Evolutionary conservation across 2,797 vertebrate genomes (phyloP), one percentile per base, ranked within the genome.

Genomic region (Pempheris klunzingeri): DNA sequence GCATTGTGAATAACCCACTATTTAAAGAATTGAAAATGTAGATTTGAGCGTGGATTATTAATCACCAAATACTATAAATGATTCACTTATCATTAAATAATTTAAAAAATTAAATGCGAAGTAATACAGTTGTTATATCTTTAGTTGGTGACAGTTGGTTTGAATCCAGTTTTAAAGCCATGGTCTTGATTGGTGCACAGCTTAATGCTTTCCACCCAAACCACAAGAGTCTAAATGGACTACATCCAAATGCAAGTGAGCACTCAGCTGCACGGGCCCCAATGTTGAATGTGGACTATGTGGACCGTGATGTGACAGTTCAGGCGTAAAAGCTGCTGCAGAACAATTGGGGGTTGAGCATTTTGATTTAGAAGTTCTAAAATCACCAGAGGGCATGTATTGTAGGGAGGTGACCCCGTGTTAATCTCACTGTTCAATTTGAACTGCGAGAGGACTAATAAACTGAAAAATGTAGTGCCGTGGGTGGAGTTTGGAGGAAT

Each of bases 231-330:
- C n/a, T 24, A 75, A 52, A 36, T 39, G 28, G 9, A 64, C 20
- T 15, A 14, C 38, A 60, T 81, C 61, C 57, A 61, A 60, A 70
- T 69, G 30, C 58, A 57, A 57, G 52, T n/a, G 57, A 77, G 47
- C 66, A n/a, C 57, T 82, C n/a, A 5, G 68, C 73, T 67, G 39
- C 65, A 12, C 22, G 2, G 5, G 4, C 34, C 73, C 22, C 30
- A 17, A 4, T 82, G n/a, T 43, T 77, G 44, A 83, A 71, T 46
- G 44, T 38, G 3, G 28, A 38, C 32, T 66, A 44, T 43, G 58
- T 38, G 38, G 30, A 9, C 28, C 15, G 3, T 22, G 50, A 71
- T 62, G 63, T 43, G 70, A 58, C 63, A 59, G 30, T 47, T 28
- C 7, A 2, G 39, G 20, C 30, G 38, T 59, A 81, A 81, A 73